Conservation (phyloP, 1,140 invertebrate species). For the Eurosta solidaginis region DNA sequence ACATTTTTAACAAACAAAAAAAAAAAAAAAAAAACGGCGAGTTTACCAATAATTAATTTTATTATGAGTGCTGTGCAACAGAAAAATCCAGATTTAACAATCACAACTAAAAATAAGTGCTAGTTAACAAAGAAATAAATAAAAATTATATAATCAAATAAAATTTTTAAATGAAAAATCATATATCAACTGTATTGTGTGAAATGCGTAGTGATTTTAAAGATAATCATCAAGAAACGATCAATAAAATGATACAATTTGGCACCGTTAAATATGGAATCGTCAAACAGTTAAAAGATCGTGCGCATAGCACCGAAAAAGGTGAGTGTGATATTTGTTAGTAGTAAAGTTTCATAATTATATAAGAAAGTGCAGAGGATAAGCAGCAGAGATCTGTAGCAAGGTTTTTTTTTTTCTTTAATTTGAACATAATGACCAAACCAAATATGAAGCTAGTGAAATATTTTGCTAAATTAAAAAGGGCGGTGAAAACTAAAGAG, state of each 20-base stretch:
- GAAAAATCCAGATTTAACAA: no score
- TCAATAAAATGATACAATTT: conserved; percentile 66
- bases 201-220: conserved; percentile 60
- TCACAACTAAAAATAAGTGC: no score
- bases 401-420: no score
- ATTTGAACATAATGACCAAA: no score
- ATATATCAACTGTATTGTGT: conserved; percentile 56
- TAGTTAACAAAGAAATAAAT: no score
- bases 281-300: conserved; percentile 63
- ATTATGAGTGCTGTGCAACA: not conserved
- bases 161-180: conserved; percentile 55
- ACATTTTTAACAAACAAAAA: not conserved
- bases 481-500: no score
- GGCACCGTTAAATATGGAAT: conserved; percentile 66
- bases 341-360: no score
- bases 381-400: no score
- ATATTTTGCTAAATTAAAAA: no score
- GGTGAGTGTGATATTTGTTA: conserved; percentile 43
- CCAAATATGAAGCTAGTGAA: no score
- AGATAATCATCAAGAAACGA: conserved; percentile 59
- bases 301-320: conserved; percentile 53
- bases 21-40: not conserved
- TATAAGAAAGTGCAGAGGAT: no score
- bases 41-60: not conserved
- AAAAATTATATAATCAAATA: not conserved